Evolutionary conservation across 2,113 vertebrate species (phyloP), one percentile per base, ranked within the genome.

Genomic region (Myanophis thanlyinensis): DNA sequence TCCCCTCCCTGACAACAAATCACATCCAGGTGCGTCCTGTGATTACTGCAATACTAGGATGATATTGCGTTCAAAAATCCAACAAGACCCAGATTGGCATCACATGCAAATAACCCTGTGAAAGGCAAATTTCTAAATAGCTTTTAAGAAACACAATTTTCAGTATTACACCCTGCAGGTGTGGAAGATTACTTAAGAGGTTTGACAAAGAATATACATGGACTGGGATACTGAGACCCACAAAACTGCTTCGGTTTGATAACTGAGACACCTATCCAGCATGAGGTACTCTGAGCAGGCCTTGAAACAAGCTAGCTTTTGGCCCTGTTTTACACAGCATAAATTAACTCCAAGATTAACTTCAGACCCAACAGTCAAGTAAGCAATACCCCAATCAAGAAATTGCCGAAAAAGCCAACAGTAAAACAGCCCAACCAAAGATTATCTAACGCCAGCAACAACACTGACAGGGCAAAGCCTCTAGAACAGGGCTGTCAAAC

Each of bases 1-100:
- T 46, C n/a, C 27, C 49, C 44, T 80, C 0, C 73, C 93, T 92
- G 73, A 93, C 90, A 90, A 93, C 88, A 89, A 94, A 94, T 95
- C 94, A 96, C 20, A 11, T 6, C 87, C 7, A 92, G 93, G 67
- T 86, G 84, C 53, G 93, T 91, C 91, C 94, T 95, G 93, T 94
- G 92, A 91, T 93, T 92, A 18, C n/a, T 46, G 0, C 10, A 46
- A 80, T 13, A 85, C 91, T 87, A 94, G 93, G 95, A 53, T 91
- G 95, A 93, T 25, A 25, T 85, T 90, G 80, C 1, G 3, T 93
- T 89, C 93, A 94, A 92, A 67, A 94, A 89, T 35, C 89, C 92
- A 94, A 3, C 88, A 94, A 73, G 95, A 44, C 51, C 90, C 95
- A 93, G 0, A 1, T 80, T 44, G 67, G 73, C 35, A 80, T 80